Evolutionary conservation across 2,888 invertebrate genomes (phyloP).

Genomic region (Peribatodes rhomboidaria): DNA sequence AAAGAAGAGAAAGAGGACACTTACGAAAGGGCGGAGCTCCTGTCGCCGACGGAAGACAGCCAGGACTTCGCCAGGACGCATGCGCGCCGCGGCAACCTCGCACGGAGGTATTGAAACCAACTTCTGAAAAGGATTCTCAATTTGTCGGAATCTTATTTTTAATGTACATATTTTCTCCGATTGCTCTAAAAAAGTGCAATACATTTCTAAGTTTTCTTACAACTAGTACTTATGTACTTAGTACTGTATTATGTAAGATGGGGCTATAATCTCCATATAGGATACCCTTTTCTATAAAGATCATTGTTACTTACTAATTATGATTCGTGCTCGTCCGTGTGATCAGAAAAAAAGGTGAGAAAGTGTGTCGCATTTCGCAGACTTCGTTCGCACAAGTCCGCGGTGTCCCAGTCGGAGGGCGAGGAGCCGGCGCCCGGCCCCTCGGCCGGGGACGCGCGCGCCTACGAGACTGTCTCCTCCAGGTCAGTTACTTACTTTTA

Average conservation of each 20-base stretch:
- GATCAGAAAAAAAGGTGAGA: no score
- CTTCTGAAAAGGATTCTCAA: no score
- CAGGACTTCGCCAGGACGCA: constrained; percentile 27
- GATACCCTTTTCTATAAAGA: no score
- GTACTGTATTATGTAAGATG: no score
- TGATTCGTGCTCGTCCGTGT: no score
- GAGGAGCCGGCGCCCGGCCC: constrained; percentile 77
- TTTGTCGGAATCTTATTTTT: no score
- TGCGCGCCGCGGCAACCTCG: constrained; percentile 55
- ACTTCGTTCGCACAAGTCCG: constrained; percentile 80
- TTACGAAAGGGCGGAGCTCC: constrained; percentile 8
- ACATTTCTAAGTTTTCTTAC: not conserved
- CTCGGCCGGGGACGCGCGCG: constrained; percentile 68
- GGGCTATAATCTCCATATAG: no score
- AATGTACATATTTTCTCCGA: no score
- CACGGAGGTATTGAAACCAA: constrained; percentile 61
- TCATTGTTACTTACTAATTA: no score
- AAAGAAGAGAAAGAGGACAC: constrained; percentile 30
- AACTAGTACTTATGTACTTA: no score
- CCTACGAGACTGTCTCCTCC: constrained; percentile 74
- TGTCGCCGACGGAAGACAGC: constrained; percentile 20
- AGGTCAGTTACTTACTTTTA: constrained; percentile 58
- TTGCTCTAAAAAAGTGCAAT: not conserved
- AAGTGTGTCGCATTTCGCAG: constrained; percentile 49
- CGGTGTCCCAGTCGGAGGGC: constrained; percentile 73